Conservation (phyloP, 2,888 invertebrate species). For the Erebia epiphron region DNA sequence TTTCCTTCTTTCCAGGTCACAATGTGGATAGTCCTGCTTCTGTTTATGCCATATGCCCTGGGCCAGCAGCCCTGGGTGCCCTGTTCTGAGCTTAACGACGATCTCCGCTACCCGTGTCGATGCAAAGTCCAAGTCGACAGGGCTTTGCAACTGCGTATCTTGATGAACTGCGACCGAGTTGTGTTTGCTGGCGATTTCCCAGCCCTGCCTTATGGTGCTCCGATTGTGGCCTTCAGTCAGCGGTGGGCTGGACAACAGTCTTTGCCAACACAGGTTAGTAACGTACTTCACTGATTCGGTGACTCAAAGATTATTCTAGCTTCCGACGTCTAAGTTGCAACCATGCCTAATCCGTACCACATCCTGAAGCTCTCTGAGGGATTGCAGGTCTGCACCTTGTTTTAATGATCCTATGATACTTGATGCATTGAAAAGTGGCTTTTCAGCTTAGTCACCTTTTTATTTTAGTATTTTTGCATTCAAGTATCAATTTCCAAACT, state of each 20-base stretch:
- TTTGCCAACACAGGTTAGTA: slow-evolving; percentile 87
- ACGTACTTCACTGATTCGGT: background rate
- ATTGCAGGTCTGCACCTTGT: no score
- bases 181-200: slow-evolving; percentile 92
- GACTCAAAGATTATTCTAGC: background rate
- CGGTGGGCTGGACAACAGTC: slow-evolving; percentile 91
- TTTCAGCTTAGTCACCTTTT: background rate
- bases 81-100: slow-evolving; percentile 89
- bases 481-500: background rate
- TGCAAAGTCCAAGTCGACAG: slow-evolving; percentile 79
- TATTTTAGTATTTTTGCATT: background rate
- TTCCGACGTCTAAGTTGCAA: background rate
- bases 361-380: no score
- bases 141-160: slow-evolving; percentile 77
- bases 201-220: slow-evolving; percentile 89
- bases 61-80: slow-evolving; percentile 85
- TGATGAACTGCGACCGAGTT: slow-evolving; percentile 92
- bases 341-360: no score
- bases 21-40: slow-evolving; percentile 66
- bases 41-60: slow-evolving; percentile 56
- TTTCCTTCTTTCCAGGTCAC: slow-evolving; percentile 50
- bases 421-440: background rate
- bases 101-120: slow-evolving; percentile 89
- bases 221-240: slow-evolving; percentile 91
- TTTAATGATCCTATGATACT: no score